Conservation (phyloP, 2,888 invertebrate species). For the Apodemia mormo region DNA sequence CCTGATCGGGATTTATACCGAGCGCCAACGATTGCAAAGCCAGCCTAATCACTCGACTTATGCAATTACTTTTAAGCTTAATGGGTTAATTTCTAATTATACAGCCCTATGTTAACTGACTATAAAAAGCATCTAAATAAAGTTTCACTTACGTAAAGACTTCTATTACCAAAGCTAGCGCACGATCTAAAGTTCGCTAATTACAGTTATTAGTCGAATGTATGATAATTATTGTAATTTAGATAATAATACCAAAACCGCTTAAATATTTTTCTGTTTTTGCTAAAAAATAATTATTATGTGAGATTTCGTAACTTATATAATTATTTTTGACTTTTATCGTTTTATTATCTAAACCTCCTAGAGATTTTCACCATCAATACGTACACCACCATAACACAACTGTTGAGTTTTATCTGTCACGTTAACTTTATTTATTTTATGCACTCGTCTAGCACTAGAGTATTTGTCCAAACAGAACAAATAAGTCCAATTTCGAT, state of each 20-base stretch:
- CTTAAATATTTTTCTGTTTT: background rate
- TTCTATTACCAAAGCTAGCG: background rate
- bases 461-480: too few species aligned
- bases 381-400: too few species aligned
- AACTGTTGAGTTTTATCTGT: too few species aligned
- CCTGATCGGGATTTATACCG: too few species aligned
- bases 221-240: constrained; percentile 4
- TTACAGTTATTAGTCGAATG: background rate
- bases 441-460: too few species aligned
- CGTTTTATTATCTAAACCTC: background rate
- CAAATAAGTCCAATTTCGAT: too few species aligned
- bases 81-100: background rate
- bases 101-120: background rate
- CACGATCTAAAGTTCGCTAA: constrained; percentile 11
- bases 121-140: background rate
- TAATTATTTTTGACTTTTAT: constrained; percentile 10
- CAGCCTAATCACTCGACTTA: too few species aligned
- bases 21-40: too few species aligned
- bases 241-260: background rate
- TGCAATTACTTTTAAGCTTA: background rate
- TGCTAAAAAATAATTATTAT: background rate
- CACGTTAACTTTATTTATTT: too few species aligned
- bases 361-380: too few species aligned
- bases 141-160: background rate
- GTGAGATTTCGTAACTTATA: constrained; percentile 1